Evolutionary conservation across 2,888 invertebrate species (phyloP), one percentile per base, ranked within the genome.

Genomic region (Cheiracanthium punctorium): DNA sequence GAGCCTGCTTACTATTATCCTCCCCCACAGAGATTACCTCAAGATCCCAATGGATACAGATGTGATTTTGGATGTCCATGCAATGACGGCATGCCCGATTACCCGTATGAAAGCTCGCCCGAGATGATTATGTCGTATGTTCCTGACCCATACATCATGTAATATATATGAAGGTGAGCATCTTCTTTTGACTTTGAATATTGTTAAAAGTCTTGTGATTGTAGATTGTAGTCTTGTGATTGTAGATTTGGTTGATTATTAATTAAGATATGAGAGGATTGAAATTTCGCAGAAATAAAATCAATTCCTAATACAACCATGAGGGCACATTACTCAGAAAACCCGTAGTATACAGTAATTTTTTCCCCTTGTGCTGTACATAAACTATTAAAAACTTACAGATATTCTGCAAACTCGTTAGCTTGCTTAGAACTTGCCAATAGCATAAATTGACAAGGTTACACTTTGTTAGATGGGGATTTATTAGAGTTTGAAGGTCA

Each of bases 1-100:
- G 79, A 79, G 8, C 84, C 84, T 5, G 24, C 77, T 17, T 79
- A 79, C 33, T 80, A 73, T 48, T 73, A 72, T 12, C 73, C 84
- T 0, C 77, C 82, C 10, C 84, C 43, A 14, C 82, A 82, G 71
- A 76, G 82, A 64, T 65, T 64, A 0, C 73, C 79, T 8, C 79
- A 73, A 30, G 76, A 77, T 28, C 14, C 24, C 12, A 33, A 2
- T 12, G 43, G 65, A 0, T 84, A 74, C 58, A 32, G 73, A 20
- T 84, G 79, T 29, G 84, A 84, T 28, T 84, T 79, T 33, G 84
- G 84, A 1, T 84, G 84, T 52, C 84, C 84, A n/a, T 84, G 84
- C 73, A 84, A 69, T 41, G 84, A 84, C 4, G 72, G 67, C 1
- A 20, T 69, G 10, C 73, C 79, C 14, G 84, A 84, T 30, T 84